Evolutionary conservation across 2,888 invertebrate genomes (phyloP).

Genomic region (Drosophila ezoana): DNA sequence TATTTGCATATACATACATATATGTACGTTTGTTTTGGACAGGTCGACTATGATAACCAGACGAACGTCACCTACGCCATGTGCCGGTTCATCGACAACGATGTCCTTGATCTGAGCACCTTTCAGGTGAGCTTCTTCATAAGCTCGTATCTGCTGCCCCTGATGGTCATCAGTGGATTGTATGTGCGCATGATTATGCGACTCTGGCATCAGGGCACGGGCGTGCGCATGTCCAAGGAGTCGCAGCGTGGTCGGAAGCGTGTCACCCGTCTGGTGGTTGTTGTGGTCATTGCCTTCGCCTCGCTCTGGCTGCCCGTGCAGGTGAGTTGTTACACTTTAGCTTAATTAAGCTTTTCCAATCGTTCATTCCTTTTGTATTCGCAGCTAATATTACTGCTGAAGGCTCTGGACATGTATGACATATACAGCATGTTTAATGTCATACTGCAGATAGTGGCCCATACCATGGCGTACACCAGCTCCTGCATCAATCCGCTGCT

Average conservation of each 20-base stretch:
- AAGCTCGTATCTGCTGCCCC: conserved; percentile 93
- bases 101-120: conserved; percentile 84
- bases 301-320: conserved; percentile 98
- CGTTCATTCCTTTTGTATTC: conserved; percentile 66
- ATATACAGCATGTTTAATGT: conserved; percentile 85
- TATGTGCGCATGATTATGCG: conserved; percentile 95
- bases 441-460: conserved; percentile 90
- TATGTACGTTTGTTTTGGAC: conserved; percentile 4
- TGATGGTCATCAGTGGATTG: conserved; percentile 93
- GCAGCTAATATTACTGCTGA: conserved; percentile 91
- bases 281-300: conserved; percentile 96
- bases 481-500: conserved; percentile 97
- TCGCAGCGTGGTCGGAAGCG: conserved; percentile 91
- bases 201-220: conserved; percentile 92
- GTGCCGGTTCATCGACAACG: conserved; percentile 87
- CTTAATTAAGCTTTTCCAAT: no score
- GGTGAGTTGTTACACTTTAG: conserved; percentile 85
- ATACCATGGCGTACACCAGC: conserved; percentile 95
- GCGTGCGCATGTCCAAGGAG: conserved; percentile 91
- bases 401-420: conserved; percentile 88
- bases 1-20: background rate
- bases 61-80: conserved; percentile 59
- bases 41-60: conserved; percentile 84
- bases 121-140: conserved; percentile 92
- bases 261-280: conserved; percentile 95